Evolutionary conservation across 2,797 vertebrate genomes (phyloP).

Genomic region (Phoebastria nigripes): DNA sequence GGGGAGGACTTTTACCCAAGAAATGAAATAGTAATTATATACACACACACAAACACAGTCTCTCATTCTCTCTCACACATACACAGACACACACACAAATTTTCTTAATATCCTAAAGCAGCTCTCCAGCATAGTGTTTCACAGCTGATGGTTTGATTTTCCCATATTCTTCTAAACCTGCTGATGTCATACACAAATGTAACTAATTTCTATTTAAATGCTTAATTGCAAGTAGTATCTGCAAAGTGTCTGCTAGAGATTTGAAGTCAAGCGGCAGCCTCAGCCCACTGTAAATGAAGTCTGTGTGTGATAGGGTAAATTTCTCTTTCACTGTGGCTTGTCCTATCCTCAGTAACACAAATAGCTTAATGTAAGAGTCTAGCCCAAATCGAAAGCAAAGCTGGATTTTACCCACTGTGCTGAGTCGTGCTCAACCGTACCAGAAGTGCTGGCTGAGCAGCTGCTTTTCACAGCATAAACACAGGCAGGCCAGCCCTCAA

Average conservation of each 20-base stretch:
- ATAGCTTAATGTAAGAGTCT: neutral
- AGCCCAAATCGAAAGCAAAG: neutral
- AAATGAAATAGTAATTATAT: constrained; percentile 26
- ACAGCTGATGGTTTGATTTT: neutral
- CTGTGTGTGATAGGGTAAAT: neutral
- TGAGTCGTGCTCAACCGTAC: neutral
- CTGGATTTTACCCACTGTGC: neutral
- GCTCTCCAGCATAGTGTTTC: neutral
- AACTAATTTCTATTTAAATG: neutral
- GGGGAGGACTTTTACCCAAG: neutral
- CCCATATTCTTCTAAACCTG: neutral
- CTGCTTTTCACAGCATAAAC: neutral
- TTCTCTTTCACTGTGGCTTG: neutral
- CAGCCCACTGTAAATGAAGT: neutral
- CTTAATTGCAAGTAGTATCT: neutral
- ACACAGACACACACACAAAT: neutral
- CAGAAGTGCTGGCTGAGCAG: neutral
- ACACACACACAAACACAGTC: neutral
- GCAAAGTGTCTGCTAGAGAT: neutral
- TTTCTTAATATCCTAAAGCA: neutral
- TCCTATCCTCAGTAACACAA: neutral
- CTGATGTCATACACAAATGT: neutral
- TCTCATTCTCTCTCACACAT: neutral
- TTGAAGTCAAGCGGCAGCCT: neutral
- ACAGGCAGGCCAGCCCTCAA: neutral